Base-by-base conservation (phyloP, 1,140 invertebrate genomes). In the Coenobita brevimanus region DNA sequence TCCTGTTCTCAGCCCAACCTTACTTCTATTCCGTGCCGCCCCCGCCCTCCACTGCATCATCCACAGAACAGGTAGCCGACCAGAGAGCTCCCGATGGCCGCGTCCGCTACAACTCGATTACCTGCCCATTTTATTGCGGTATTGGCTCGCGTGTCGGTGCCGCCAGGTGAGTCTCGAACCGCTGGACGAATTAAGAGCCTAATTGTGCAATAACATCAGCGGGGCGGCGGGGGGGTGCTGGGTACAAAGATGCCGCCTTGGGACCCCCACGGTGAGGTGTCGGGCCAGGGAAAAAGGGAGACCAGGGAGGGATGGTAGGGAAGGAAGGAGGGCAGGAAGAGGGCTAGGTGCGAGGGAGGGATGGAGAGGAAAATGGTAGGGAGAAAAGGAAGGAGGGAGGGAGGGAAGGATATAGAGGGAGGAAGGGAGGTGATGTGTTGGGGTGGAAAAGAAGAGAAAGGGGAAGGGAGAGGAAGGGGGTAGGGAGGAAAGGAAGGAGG, bases 201-300 rank as follows among this genome's bases (percentile, higher is more conserved):
- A 81, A 81, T 81, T 81, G 78, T 81, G 78, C 60, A 41, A 81
- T 81, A 81, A 81, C 78, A 81, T 60, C 78, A 41, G 62, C 60
- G 21, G 3, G 1, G 60, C 78, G 54, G 57, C 17, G 36, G 21
- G 24, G 78, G 78, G 78, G 67, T 54, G 43, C 30, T 3, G 13
- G 33, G 15, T 24, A 33, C 33, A 81, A 81, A 64, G 78, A n/a
- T 21, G 33, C 78, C 57, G 57, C 67, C 10, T 38, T 3, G 3
- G 3, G 57, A n/a, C 60, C 78, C 78, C 78, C 46, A 38, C 36
- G n/a, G 78, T 21, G 60, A 36, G 8, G 27, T 6, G 46, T 30
- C 21, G 54, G 76, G 46, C 6, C 17, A 17, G 46, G 46, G 46
- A 8, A n/a, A 50, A 6, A 50, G 46, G 17, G 46, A 50, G 46